Evolutionary conservation across 2,113 vertebrate species (phyloP), one percentile per base, ranked within the genome.

Genomic region (Neolamprologus hecqui): DNA sequence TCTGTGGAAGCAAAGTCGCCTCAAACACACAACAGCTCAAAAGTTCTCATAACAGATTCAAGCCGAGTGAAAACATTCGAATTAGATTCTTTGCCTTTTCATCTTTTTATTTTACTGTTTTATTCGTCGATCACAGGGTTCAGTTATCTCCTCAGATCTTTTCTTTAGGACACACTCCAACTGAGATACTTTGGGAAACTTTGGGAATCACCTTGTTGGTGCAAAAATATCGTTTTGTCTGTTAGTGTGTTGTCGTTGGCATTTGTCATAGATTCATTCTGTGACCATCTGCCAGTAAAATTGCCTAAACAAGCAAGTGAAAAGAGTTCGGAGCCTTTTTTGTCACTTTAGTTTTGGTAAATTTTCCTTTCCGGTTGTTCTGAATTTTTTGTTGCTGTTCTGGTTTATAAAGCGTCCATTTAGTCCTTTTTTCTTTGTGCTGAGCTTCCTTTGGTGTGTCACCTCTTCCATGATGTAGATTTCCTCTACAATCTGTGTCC

Each of bases 161-260:
- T 54, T 4, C n/a, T 54, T 54, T 54, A 23, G 53, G 53, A 57
- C 55, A 57, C 5, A 57, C 54, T 57, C 23, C 23, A 15, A 28
- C 54, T 57, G 23, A 57, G 23, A 57, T 28, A 57, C 23, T 26
- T 57, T 57, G 54, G 23, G 54, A 26, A 57, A 57, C 23, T 57
- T 57, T 57, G 23, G 55, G 13, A 0, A 57, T 57, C 55, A 57
- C 55, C 55, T 57, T 57, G 23, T 57, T 57, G 55, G 55, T 57
- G 55, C 23, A 57, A 28, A 57, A 28, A 9, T 28, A 57, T 28
- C 0, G 13, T 28, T 57, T 57, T 28, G 55, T 57, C 2, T 57
- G 55, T 57, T 15, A 57, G 1, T 57, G 55, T 57, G 55, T 57
- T 57, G 0, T 28, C 0, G 23, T 57, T 57, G 55, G 12, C 23